phyloP scores from a whole-genome alignment of 1,140 invertebrate genomes.

The Cyphomyrmex costatus region DNA sequence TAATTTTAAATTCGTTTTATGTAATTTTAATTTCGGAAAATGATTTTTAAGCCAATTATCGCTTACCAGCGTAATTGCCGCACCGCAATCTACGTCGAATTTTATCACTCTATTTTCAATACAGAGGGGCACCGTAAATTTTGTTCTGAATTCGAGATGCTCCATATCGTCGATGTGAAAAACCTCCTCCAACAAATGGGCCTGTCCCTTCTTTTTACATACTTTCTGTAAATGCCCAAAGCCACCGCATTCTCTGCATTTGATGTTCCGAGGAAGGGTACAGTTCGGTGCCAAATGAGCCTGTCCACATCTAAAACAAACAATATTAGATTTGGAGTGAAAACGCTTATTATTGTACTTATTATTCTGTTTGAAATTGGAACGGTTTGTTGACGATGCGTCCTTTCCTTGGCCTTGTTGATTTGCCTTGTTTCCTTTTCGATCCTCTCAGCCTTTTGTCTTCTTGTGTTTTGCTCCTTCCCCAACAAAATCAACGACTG shows the following conservation, averaged over 20 bases:
- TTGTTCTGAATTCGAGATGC: not conserved
- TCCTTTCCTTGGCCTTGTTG: not conserved
- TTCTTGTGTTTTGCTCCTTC: not conserved
- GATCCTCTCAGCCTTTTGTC: not conserved
- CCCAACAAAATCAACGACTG: not conserved
- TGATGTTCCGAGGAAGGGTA: not conserved
- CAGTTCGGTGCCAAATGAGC: not conserved
- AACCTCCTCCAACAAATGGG: not conserved
- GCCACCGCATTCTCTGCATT: slow-evolving; percentile 2
- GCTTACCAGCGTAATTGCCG: slow-evolving; percentile 1
- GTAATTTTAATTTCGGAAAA: not conserved
- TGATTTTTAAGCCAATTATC: not conserved
- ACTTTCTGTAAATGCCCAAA: not conserved
- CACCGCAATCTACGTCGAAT: not conserved
- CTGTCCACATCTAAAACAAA: slow-evolving; percentile 3
- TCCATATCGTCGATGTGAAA: not conserved
- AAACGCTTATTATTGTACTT: no score
- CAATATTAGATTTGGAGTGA: not conserved
- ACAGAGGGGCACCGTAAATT: not conserved
- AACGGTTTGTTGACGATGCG: no score
- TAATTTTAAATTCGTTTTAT: no score
- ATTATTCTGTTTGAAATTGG: no score
- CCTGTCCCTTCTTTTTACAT: not conserved
- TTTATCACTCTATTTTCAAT: not conserved
- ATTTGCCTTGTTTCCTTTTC: not conserved